These are phyloP conservation scores for Chaenocephalus aceratus DNA, from an alignment of 2,113 vertebrate species.

Conservation along the genomic window DNA sequence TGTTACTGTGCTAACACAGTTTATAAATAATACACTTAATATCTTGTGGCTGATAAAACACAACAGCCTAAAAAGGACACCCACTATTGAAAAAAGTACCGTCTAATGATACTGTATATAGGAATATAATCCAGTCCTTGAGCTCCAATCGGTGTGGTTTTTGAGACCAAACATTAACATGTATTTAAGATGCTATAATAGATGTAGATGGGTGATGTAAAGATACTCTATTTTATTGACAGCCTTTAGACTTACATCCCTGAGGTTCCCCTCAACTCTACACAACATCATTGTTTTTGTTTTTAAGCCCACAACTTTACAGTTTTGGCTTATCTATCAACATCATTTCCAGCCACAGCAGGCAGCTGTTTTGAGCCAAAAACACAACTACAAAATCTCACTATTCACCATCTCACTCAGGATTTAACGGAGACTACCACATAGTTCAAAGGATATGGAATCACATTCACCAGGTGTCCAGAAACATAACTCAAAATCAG, in stretches of 20 bases:
- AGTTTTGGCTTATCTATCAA: no score
- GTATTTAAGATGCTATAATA: neutral
- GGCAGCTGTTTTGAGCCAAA: no score
- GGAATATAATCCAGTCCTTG: neutral
- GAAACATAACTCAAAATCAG: no score
- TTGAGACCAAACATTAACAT: neutral
- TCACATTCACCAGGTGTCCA: no score
- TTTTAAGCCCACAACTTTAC: no score
- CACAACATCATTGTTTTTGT: no score
- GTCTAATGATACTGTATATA: neutral
- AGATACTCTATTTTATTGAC: neutral
- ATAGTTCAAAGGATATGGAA: no score
- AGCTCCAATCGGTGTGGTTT: neutral
- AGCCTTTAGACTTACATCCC: neutral
- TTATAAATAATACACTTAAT: neutral
- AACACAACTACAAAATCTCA: no score
- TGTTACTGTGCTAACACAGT: neutral
- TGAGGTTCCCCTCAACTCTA: neutral
- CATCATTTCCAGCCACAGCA: no score
- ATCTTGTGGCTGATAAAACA: neutral
- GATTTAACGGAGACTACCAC: no score
- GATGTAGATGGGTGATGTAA: neutral
- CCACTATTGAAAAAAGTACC: neutral
- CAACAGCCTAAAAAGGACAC: neutral
- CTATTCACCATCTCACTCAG: no score